phyloP scores from a whole-genome alignment of 2,888 invertebrate species.

The Graphium colonna region DNA sequence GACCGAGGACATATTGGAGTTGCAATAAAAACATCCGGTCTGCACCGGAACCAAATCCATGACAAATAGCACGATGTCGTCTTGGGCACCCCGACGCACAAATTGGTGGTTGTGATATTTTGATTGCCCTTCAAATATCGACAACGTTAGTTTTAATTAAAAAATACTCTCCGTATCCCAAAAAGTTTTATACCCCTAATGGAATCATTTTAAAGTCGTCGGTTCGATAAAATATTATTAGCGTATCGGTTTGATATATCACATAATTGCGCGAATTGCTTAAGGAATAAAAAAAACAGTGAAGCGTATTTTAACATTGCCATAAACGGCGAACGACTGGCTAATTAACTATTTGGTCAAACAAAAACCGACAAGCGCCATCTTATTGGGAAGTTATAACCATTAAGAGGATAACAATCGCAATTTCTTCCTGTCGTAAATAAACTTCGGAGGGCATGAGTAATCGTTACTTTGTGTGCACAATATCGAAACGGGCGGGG shows the following conservation, averaged over 20 bases:
- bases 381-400: slow-evolving; percentile 70
- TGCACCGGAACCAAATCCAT: neutral
- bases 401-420: slow-evolving; percentile 71
- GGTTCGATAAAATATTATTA: slow-evolving; percentile 3
- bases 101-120: no score
- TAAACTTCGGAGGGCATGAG: slow-evolving; percentile 70
- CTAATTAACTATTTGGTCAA: slow-evolving; percentile 29
- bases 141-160: no score
- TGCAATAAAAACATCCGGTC: neutral
- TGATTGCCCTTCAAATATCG: no score
- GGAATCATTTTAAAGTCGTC: slow-evolving; percentile 1
- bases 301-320: slow-evolving; percentile 15
- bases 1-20: neutral
- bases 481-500: slow-evolving; percentile 64
- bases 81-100: neutral
- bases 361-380: slow-evolving; percentile 36
- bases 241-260: slow-evolving; percentile 14
- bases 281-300: slow-evolving; percentile 13
- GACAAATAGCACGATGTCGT: neutral
- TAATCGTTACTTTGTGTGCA: slow-evolving; percentile 74
- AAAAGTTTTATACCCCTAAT: neutral
- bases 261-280: slow-evolving; percentile 9
- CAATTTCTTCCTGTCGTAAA: slow-evolving; percentile 78
- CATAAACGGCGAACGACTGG: slow-evolving; percentile 23
- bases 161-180: neutral